A percentile compares a stretch with the other conserved stretches of the same genome.
Evolutionary conservation across 1,140 invertebrate genomes (phyloP).

Genomic region (Rhopalosiphum maidis): DNA sequence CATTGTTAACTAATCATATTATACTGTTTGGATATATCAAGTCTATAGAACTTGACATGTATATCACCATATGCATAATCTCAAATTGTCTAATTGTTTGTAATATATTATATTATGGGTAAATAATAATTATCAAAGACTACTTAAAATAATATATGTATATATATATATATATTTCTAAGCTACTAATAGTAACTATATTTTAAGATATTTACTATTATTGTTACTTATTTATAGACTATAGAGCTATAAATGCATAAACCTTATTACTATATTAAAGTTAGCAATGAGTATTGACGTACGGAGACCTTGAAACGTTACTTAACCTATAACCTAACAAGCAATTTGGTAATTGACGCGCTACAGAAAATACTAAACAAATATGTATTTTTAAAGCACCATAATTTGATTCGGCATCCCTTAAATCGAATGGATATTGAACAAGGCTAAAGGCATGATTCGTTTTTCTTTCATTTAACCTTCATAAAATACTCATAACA

Average conservation of each 20-base stretch:
- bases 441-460: neutral
- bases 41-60: neutral
- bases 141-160: too few species aligned
- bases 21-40: neutral
- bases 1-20: neutral
- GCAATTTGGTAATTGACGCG: neutral
- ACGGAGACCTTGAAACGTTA: neutral
- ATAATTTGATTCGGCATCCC: neutral
- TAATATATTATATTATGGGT: too few species aligned
- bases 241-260: neutral
- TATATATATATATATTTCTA: too few species aligned
- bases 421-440: neutral
- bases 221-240: too few species aligned
- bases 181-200: neutral
- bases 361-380: neutral
- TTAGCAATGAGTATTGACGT: neutral
- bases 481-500: neutral
- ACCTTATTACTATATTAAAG: neutral
- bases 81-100: too few species aligned
- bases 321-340: neutral
- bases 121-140: too few species aligned
- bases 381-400: neutral
- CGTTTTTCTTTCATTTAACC: neutral
- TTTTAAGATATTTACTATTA: neutral
- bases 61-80: too few species aligned